A percentile compares a stretch with the other conserved stretches of the same genome.
Conservation (phyloP, 1,140 invertebrate genomes). For the Holotrichia oblita region DNA sequence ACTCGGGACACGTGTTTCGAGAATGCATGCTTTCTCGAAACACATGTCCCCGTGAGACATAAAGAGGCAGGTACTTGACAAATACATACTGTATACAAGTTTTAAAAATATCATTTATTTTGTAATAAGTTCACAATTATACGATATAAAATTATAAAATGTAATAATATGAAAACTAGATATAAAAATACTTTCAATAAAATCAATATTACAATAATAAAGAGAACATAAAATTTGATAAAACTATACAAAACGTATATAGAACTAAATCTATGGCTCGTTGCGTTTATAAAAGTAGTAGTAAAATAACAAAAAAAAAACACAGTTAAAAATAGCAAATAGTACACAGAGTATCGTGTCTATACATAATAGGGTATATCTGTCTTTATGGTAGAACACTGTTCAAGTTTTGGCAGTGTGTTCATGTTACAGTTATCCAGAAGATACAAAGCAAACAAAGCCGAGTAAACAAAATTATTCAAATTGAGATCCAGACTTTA, state of each 20-base stretch:
- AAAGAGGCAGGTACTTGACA: too few species aligned
- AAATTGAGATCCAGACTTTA: slow-evolving; percentile 49
- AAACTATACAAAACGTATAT: slow-evolving; percentile 60
- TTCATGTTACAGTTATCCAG: slow-evolving; percentile 39
- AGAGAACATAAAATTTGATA: slow-evolving; percentile 59
- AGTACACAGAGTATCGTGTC: slow-evolving; percentile 43
- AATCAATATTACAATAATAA: slow-evolving; percentile 59
- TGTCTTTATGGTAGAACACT: slow-evolving; percentile 53
- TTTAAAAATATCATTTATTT: slow-evolving; percentile 39
- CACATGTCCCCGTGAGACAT: too few species aligned
- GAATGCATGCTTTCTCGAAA: too few species aligned
- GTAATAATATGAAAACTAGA: slow-evolving; percentile 59
- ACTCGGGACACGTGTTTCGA: too few species aligned
- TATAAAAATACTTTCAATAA: slow-evolving; percentile 59
- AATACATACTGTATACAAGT: neutral
- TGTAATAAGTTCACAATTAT: slow-evolving; percentile 47
- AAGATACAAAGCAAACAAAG: slow-evolving; percentile 47
- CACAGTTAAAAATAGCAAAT: slow-evolving; percentile 46
- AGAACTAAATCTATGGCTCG: slow-evolving; percentile 56
- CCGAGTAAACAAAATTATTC: slow-evolving; percentile 52
- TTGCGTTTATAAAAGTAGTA: slow-evolving; percentile 44
- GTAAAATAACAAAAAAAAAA: slow-evolving; percentile 48
- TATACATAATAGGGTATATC: slow-evolving; percentile 37
- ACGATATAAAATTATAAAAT: slow-evolving; percentile 60
- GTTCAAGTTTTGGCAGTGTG: slow-evolving; percentile 53